These are phyloP conservation scores for Leptopilina syphax DNA, from an alignment of 2,888 invertebrate species.

Conservation along the genomic window DNA sequence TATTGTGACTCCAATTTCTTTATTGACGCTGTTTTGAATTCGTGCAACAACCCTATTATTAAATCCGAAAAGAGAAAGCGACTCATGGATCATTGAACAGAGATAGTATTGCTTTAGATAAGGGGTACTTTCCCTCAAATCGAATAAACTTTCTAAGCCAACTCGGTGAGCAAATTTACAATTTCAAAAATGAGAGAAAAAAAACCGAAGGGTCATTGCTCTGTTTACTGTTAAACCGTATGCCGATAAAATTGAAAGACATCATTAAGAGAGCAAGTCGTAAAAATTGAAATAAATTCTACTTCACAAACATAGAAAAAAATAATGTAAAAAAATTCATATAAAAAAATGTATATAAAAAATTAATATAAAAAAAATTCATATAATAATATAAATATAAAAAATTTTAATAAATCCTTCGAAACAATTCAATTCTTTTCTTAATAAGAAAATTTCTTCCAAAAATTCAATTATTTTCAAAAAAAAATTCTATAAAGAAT, in stretches of 20 bases:
- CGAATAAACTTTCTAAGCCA: constrained; percentile 58
- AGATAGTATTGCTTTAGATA: constrained; percentile 54
- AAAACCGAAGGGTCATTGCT: constrained; percentile 50
- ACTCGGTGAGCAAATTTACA: constrained; percentile 65
- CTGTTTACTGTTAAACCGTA: constrained; percentile 21
- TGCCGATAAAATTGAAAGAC: background rate
- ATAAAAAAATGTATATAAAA: too few relatives aligned
- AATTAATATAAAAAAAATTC: too few relatives aligned
- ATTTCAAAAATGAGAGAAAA: constrained; percentile 55
- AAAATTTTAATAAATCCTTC: too few relatives aligned
- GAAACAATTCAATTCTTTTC: too few relatives aligned
- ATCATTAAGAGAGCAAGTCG: background rate
- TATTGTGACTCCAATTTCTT: constrained; percentile 7
- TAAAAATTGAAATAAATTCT: background rate
- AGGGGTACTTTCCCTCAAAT: constrained; percentile 45
- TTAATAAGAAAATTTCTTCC: too few relatives aligned
- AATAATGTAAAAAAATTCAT: background rate
- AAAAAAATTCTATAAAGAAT: too few relatives aligned
- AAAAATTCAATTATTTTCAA: too few relatives aligned
- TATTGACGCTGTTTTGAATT: background rate
- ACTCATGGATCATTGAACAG: constrained; percentile 63
- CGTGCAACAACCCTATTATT: constrained; percentile 32
- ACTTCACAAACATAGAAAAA: background rate
- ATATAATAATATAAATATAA: too few relatives aligned
- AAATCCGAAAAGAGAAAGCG: background rate